phyloP scores from a whole-genome alignment of 2,888 invertebrate genomes.

The Andrena bucephala region DNA sequence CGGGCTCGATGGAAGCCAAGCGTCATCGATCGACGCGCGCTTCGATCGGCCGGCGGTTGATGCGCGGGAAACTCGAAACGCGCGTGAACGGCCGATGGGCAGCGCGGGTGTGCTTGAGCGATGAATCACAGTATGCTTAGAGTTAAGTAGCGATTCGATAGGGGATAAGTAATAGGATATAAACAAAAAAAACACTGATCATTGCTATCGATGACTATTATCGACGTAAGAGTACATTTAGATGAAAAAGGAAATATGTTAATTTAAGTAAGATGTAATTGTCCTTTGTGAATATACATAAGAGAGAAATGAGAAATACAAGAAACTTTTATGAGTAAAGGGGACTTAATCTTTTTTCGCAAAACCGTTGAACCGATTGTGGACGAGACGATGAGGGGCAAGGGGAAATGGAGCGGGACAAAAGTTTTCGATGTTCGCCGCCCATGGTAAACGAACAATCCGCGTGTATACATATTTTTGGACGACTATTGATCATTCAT shows the following conservation, averaged over 20 bases:
- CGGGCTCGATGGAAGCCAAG: conserved; percentile 7
- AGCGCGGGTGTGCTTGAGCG: conserved; percentile 76
- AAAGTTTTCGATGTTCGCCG: conserved; percentile 10
- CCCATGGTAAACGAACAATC: neutral
- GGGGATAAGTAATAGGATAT: conserved; percentile 79
- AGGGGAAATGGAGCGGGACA: conserved; percentile 3
- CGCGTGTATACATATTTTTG: conserved; percentile 33
- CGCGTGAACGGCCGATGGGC: conserved; percentile 32
- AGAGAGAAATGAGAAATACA: conserved; percentile 84
- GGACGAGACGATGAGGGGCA: neutral
- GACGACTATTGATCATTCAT: conserved; percentile 25
- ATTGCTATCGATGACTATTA: conserved; percentile 80
- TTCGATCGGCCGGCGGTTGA: conserved; percentile 43
- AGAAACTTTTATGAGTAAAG: conserved; percentile 84
- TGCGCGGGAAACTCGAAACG: conserved; percentile 44
- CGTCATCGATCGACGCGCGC: conserved; percentile 47
- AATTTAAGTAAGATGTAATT: conserved; percentile 83
- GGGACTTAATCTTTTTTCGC: conserved; percentile 34
- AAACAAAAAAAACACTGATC: conserved; percentile 78
- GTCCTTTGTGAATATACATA: conserved; percentile 84
- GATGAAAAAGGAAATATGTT: conserved; percentile 77
- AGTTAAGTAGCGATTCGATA: conserved; percentile 78
- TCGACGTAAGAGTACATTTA: conserved; percentile 80
- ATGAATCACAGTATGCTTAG: conserved; percentile 79
- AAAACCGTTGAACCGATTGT: conserved; percentile 29